Evolutionary conservation across 1,140 invertebrate genomes (phyloP), one percentile per base, ranked within the genome.

Genomic region (Lordiphosa mommai): DNA sequence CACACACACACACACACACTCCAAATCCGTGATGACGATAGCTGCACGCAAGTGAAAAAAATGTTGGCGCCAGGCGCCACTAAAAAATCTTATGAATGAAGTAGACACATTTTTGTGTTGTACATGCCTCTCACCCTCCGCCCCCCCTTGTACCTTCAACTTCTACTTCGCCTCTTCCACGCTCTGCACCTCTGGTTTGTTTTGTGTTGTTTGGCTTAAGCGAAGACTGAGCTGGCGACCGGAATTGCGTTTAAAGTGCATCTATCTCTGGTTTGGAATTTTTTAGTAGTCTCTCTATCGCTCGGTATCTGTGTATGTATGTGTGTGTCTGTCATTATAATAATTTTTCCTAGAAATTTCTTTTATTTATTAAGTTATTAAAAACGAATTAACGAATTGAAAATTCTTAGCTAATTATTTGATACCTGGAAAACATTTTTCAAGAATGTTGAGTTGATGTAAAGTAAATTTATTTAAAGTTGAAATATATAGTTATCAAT

Each of bases 31-130:
- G 52, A 41, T 61, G 70, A 52, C 68, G 74, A 61, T 80, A 74
- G 76, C 66, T 61, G 70, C 76, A 80, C 76, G 76, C 76, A 80
- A 80, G 76, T 82, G 71, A 82, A 80, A 82, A 80, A 80, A 82
- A 80, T 80, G 76, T 82, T 80, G 76, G 76, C 76, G 76, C 76
- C 76, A 80, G 76, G 76, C 76, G 76, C 76, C 76, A 80, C 76
- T 80, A 80, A 80, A 80, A 80, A 71, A 80, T 80, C 76, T 80
- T 82, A 80, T 80, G 76, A 80, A 80, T 80, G 76, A 82, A 80
- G 76, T 80, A 80, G 76, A 76, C 77, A 82, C 77, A 80, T 80
- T 80, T 80, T 79, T 80, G 37, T 61, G 55, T 65, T 59, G 38
- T 67, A 53, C 51, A 36, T 60, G 46, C 64, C 37, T 27, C 20